Conservation (phyloP, 2,797 vertebrate species). For the Cercopithecus mitis region DNA sequence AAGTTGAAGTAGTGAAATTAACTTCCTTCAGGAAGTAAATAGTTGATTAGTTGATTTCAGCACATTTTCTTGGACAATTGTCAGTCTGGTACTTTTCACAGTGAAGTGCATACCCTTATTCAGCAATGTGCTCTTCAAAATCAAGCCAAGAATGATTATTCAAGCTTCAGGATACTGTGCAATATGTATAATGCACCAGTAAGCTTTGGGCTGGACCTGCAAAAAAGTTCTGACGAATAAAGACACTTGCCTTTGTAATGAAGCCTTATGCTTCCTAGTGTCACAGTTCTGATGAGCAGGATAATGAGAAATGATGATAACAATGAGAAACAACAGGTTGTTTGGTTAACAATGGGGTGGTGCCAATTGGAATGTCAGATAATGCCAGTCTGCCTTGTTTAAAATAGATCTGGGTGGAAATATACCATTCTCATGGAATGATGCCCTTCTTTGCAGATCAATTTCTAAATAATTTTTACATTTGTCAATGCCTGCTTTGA, state of each 20-base stretch:
- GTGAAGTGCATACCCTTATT: not conserved
- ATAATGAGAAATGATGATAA: conserved; percentile 38
- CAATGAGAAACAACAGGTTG: conserved; percentile 25
- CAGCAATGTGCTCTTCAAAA: conserved; percentile 21
- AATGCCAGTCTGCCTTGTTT: conserved; percentile 34
- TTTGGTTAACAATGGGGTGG: not conserved
- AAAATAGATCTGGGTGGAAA: conserved; percentile 15
- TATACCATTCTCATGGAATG: conserved; percentile 40
- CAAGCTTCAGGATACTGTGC: not conserved
- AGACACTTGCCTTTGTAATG: not conserved
- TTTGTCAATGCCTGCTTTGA: not conserved
- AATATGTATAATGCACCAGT: not conserved
- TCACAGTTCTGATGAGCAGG: not conserved
- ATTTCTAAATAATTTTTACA: not conserved
- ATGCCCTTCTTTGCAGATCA: conserved; percentile 22
- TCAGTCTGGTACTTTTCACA: not conserved
- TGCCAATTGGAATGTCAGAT: conserved; percentile 16
- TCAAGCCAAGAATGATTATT: not conserved
- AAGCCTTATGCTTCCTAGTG: not conserved
- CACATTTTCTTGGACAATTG: not conserved
- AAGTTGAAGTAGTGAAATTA: conserved; percentile 27
- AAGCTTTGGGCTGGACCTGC: not conserved
- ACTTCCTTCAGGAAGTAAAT: not conserved
- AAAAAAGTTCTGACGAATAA: not conserved
- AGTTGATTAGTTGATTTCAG: not conserved